A percentile compares a stretch with the other conserved stretches of the same genome.
These are phyloP conservation scores for Spheniscus mendiculus DNA, from an alignment of 2,113 vertebrate genomes.

Conservation along the genomic window DNA sequence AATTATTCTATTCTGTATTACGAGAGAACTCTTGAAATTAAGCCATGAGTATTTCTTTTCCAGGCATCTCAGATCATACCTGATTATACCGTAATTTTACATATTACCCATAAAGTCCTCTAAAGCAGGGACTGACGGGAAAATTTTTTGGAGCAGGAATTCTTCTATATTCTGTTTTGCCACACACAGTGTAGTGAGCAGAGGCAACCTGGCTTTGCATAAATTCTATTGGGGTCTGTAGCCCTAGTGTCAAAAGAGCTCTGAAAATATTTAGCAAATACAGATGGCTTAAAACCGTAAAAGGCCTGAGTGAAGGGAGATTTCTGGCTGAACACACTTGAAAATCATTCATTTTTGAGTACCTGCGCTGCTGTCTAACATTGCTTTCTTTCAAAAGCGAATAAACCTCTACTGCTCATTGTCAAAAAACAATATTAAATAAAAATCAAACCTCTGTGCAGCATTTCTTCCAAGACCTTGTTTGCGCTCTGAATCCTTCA, in stretches of 20 bases:
- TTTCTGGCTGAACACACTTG: not conserved
- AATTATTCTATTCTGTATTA: not conserved
- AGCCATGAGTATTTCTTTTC: not conserved
- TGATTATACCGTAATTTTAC: not conserved
- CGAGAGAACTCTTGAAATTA: not conserved
- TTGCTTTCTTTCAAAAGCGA: not conserved
- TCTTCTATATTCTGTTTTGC: not conserved
- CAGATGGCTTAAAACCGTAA: not conserved
- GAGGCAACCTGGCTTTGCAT: not conserved
- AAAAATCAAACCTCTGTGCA: conserved; percentile 81
- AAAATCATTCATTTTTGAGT: not conserved
- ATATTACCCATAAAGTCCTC: not conserved
- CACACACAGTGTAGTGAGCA: not conserved
- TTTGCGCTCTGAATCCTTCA: conserved; percentile 88
- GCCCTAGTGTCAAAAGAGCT: not conserved
- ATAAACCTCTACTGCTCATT: not conserved
- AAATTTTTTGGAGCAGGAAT: not conserved
- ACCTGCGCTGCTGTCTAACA: not conserved
- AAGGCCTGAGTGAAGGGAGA: not conserved
- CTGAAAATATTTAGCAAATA: not conserved
- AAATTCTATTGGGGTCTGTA: not conserved
- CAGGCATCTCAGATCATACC: not conserved
- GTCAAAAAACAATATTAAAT: not conserved
- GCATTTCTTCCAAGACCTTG: conserved; percentile 90
- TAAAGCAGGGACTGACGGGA: not conserved